Conservation (phyloP, 2,113 vertebrate genomes). For the Cepphus grylle region DNA sequence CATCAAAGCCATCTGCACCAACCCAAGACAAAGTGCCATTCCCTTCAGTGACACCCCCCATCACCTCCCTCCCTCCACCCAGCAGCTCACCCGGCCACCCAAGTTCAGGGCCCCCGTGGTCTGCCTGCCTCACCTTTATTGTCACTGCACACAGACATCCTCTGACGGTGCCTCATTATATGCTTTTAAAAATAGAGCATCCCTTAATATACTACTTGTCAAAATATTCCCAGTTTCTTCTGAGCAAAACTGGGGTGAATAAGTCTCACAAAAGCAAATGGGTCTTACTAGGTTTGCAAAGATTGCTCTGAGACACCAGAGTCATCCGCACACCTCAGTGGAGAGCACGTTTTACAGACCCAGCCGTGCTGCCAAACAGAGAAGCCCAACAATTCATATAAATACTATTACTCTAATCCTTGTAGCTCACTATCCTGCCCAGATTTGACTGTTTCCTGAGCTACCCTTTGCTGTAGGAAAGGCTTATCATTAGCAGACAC, state of each 20-base stretch:
- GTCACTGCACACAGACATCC: neutral
- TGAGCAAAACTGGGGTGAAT: neutral
- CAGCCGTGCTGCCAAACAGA: neutral
- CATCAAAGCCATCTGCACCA: neutral
- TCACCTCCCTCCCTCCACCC: neutral
- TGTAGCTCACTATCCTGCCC: neutral
- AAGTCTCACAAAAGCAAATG: neutral
- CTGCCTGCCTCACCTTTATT: neutral
- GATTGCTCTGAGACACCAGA: neutral
- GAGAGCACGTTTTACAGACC: neutral
- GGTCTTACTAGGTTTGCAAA: neutral
- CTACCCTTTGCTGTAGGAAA: neutral
- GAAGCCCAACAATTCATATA: neutral
- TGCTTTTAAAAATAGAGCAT: neutral
- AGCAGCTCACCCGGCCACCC: neutral
- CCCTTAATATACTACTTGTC: neutral
- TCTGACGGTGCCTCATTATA: neutral
- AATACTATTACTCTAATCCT: neutral
- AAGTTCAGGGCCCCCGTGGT: neutral
- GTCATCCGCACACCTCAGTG: neutral
- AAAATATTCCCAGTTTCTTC: neutral
- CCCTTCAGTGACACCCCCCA: neutral
- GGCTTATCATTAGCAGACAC: neutral
- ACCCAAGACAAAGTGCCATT: fast-evolving
- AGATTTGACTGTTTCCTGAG: neutral